phyloP scores from a whole-genome alignment of 2,113 vertebrate species.

The Ophiodon elongatus region DNA sequence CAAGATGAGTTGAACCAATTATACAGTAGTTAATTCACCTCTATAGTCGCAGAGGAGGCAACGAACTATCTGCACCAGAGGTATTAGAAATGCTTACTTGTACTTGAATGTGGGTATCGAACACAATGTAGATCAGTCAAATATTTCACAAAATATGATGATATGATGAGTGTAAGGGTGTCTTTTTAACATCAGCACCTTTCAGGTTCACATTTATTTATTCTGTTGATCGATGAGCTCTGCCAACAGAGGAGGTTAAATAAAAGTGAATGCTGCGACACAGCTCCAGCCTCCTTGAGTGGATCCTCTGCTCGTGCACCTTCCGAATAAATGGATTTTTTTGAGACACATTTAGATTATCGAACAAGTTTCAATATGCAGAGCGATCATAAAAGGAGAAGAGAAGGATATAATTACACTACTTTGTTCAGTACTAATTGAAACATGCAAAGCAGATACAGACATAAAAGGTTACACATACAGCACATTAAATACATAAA shows the following conservation, averaged over 20 bases:
- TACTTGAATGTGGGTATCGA: too few species aligned
- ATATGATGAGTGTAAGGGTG: not conserved
- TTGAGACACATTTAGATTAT: not conserved
- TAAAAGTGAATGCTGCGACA: not conserved
- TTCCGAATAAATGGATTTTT: not conserved
- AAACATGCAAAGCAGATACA: not conserved
- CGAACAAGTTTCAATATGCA: not conserved
- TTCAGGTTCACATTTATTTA: not conserved
- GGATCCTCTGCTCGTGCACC: not conserved
- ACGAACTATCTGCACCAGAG: too few species aligned
- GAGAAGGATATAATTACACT: not conserved
- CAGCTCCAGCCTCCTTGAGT: not conserved
- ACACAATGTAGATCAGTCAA: too few species aligned
- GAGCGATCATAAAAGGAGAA: not conserved
- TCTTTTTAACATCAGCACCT: not conserved
- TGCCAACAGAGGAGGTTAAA: too few species aligned
- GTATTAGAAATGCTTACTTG: too few species aligned
- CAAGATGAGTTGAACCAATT: too few species aligned
- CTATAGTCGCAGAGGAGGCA: too few species aligned
- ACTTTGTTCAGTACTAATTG: not conserved
- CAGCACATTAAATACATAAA: not conserved
- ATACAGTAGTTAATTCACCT: too few species aligned
- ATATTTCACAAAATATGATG: too few species aligned
- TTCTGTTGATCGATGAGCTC: not conserved
- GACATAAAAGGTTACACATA: not conserved